Conservation (phyloP, 2,113 vertebrate genomes). For the Pangasianodon gigas region DNA sequence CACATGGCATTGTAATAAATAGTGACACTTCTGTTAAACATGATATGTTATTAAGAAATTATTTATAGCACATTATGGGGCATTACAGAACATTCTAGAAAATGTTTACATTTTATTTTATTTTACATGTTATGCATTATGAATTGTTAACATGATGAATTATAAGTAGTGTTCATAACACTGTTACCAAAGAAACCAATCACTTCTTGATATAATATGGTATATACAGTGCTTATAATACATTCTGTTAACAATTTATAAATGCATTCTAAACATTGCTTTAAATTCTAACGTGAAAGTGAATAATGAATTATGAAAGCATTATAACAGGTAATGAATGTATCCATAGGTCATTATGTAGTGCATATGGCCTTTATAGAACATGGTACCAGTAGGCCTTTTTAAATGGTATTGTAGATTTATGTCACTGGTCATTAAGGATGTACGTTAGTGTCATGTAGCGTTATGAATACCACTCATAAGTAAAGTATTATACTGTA, state of each 20-base stretch:
- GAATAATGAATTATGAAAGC: neutral
- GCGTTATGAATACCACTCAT: neutral
- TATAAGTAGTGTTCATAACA: neutral
- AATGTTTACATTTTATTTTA: no score
- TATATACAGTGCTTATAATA: neutral
- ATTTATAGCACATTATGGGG: neutral
- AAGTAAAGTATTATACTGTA: neutral
- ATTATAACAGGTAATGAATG: neutral
- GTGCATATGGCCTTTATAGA: neutral
- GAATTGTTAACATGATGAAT: neutral
- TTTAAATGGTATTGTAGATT: neutral
- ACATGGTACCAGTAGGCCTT: neutral
- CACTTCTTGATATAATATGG: neutral
- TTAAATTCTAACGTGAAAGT: neutral
- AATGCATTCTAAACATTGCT: neutral
- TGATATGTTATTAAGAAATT: no score
- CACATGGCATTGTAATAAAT: no score
- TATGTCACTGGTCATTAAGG: conserved; percentile 1
- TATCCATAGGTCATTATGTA: neutral
- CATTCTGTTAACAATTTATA: neutral
- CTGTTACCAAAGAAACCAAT: neutral
- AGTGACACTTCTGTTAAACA: no score
- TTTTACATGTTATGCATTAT: neutral
- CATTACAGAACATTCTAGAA: neutral
- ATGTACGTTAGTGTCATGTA: neutral